phyloP scores from a whole-genome alignment of 2,113 vertebrate genomes.

The Sapayoa aenigma region DNA sequence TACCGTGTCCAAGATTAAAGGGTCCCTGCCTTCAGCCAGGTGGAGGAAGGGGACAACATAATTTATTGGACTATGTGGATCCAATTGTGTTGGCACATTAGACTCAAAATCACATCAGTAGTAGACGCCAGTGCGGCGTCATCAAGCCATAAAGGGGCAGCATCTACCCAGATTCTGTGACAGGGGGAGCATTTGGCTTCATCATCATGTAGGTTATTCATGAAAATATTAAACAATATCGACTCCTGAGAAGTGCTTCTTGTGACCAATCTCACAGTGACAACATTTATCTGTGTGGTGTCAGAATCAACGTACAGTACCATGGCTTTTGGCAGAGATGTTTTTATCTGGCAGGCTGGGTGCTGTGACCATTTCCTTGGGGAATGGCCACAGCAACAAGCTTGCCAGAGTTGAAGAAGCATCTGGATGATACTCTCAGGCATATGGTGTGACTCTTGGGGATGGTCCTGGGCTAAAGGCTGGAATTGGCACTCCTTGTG shows the following conservation, averaged over 20 bases:
- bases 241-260: not conserved
- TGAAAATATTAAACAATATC: not conserved
- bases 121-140: accelerated
- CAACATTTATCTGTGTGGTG: not conserved
- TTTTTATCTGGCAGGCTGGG: not conserved
- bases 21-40: not conserved
- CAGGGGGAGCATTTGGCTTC: not conserved
- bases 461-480: not conserved
- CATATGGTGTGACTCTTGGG: not conserved
- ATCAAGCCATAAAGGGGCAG: not conserved
- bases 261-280: not conserved
- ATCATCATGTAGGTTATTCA: not conserved
- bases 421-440: not conserved
- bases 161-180: not conserved
- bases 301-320: not conserved
- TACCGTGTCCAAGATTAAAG: not conserved
- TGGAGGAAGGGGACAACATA: not conserved
- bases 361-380: not conserved
- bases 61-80: not conserved
- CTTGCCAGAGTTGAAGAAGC: not conserved
- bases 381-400: not conserved
- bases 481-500: not conserved
- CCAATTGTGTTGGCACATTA: not conserved
- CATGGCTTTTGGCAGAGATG: not conserved
- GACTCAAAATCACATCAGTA: too few relatives aligned